phyloP scores from a whole-genome alignment of 2,888 invertebrate genomes.

The Diplolepis rosae region DNA sequence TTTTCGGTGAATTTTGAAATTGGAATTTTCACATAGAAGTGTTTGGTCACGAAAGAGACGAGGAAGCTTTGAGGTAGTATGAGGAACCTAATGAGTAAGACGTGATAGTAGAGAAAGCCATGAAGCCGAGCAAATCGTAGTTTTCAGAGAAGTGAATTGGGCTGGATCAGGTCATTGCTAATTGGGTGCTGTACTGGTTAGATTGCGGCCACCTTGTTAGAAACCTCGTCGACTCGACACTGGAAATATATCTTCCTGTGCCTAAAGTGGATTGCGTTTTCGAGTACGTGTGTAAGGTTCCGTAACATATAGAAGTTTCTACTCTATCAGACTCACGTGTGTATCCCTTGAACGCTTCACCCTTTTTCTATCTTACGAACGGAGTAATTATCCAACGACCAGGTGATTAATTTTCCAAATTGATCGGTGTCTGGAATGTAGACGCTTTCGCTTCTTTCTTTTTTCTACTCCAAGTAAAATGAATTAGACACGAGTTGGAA shows the following conservation, averaged over 20 bases:
- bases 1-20: background rate
- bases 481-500: conserved; percentile 13
- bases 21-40: background rate
- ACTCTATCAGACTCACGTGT: conserved; percentile 9
- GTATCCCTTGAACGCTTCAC: background rate
- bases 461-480: background rate
- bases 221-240: conserved; percentile 10
- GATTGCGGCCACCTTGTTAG: conserved; percentile 61
- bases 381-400: background rate
- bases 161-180: conserved; percentile 56
- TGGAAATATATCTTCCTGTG: conserved; percentile 12
- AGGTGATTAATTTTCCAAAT: conserved; percentile 21
- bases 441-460: background rate
- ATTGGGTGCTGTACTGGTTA: conserved; percentile 55
- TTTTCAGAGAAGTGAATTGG: conserved; percentile 42
- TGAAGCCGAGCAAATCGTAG: background rate
- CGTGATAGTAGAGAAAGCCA: background rate
- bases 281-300: conserved; percentile 2
- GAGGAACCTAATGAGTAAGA: conserved; percentile 14
- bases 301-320: background rate
- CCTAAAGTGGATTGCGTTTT: conserved; percentile 19
- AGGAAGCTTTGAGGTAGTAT: no score
- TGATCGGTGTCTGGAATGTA: conserved; percentile 6
- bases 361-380: background rate
- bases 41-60: conserved; percentile 9